Conservation (phyloP, 2,888 invertebrate species). For the Xylocampa areola region DNA sequence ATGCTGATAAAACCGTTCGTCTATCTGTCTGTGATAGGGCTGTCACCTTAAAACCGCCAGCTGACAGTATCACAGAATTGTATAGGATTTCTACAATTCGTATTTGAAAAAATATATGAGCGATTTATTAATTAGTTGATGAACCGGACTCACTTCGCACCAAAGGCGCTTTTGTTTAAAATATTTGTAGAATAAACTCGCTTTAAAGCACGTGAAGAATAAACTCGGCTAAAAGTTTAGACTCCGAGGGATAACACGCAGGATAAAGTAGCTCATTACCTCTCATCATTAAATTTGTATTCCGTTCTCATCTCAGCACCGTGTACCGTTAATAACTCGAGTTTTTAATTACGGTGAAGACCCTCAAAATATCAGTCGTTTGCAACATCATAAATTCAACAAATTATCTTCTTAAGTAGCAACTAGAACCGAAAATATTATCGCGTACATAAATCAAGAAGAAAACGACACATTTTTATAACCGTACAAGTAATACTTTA, state of each 20-base stretch:
- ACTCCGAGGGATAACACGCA: constrained; percentile 22
- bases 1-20: no score
- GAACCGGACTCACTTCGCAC: no score
- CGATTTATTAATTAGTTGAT: no score
- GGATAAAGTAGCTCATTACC: constrained; percentile 42
- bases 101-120: no score
- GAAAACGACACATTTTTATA: constrained; percentile 41
- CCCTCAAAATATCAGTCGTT: constrained; percentile 46
- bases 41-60: no score
- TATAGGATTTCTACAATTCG: no score
- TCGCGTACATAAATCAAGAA: constrained; percentile 42
- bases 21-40: no score
- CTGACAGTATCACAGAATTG: no score
- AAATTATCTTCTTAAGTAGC: constrained; percentile 47
- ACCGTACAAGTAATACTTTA: constrained; percentile 43
- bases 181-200: neutral
- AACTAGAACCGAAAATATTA: constrained; percentile 38
- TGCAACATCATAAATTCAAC: constrained; percentile 41
- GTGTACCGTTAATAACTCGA: constrained; percentile 39
- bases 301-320: constrained; percentile 24
- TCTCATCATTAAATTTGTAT: constrained; percentile 45
- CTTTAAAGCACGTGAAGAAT: neutral
- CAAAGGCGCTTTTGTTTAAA: neutral
- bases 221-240: no score
- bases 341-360: constrained; percentile 51